Conservation (phyloP, 2,797 vertebrate species). For the Platyrinchus mystaceus region DNA sequence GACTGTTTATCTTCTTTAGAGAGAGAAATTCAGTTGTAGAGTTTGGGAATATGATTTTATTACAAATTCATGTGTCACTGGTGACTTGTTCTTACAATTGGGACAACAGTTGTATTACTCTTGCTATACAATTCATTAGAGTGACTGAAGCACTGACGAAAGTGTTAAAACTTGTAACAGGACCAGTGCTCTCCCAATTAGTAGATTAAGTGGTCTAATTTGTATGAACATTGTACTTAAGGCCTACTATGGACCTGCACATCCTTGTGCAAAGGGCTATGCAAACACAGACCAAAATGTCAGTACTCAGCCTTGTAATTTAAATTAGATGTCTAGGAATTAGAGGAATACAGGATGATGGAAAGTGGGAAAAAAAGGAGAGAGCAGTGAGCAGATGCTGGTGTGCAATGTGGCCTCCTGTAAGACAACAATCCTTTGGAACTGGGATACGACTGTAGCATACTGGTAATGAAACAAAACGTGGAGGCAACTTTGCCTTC, state of each 20-base stretch:
- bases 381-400: neutral
- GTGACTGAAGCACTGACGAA: neutral
- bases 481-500: fast-evolving
- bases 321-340: neutral
- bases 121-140: neutral
- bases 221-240: neutral
- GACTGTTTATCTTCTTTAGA: neutral
- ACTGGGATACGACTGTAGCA: neutral
- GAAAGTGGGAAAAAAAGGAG: neutral
- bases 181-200: neutral
- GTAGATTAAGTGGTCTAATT: neutral
- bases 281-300: neutral
- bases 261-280: neutral
- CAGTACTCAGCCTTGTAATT: neutral
- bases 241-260: neutral
- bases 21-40: neutral
- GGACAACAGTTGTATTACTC: neutral
- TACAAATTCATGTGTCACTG: neutral
- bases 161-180: neutral
- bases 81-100: neutral
- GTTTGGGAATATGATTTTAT: neutral
- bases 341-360: neutral
- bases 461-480: neutral
- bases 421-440: neutral
- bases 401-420: neutral